A percentile compares a stretch with the other conserved stretches of the same genome.
phyloP scores from a whole-genome alignment of 2,797 vertebrate genomes.

The Hypotaenidia okinawae region DNA sequence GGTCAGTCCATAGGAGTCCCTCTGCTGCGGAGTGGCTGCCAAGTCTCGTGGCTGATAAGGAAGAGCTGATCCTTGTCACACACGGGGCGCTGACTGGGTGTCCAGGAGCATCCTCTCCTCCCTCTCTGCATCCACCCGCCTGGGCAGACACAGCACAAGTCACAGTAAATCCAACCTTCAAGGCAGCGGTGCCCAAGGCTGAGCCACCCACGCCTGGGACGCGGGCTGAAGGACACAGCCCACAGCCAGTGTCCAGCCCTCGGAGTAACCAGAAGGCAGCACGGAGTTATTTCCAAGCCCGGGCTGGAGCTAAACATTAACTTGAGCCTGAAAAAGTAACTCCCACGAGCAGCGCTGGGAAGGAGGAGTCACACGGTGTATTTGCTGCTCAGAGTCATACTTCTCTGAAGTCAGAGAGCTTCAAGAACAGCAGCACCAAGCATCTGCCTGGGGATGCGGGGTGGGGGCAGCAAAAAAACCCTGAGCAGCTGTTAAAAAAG shows the following conservation, averaged over 20 bases:
- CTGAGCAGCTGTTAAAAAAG: not conserved
- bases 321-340: not conserved
- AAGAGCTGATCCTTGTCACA: not conserved
- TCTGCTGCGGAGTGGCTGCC: not conserved
- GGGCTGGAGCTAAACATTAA: conserved; percentile 6
- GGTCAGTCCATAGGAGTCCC: not conserved
- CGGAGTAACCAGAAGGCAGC: accelerated
- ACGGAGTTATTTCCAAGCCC: not conserved
- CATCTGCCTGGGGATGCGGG: not conserved
- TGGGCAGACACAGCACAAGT: not conserved
- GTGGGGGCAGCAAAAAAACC: not conserved
- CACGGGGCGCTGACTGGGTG: not conserved
- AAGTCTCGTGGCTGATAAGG: accelerated
- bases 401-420: not conserved
- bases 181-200: not conserved
- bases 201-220: not conserved
- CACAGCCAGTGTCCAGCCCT: not conserved
- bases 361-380: not conserved
- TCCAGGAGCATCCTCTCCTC: not conserved
- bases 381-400: accelerated
- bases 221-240: not conserved
- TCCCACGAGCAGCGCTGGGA: not conserved
- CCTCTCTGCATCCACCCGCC: not conserved
- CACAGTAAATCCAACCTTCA: not conserved
- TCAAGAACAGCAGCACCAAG: not conserved